Base-by-base conservation (phyloP, 2,113 vertebrate genomes). In the Thunnus thynnus region DNA sequence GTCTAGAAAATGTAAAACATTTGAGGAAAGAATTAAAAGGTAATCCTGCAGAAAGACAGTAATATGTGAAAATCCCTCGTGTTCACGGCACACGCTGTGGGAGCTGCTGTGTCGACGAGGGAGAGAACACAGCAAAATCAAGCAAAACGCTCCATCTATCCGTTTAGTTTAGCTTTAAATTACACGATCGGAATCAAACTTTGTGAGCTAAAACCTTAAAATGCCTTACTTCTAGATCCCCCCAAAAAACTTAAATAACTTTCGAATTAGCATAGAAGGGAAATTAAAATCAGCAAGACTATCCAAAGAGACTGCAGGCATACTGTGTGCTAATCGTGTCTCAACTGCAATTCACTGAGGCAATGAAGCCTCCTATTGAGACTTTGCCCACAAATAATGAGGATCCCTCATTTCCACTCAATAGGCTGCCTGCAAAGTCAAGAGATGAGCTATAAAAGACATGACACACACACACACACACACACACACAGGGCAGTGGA, bases 221-320 rank as follows among this genome's bases (percentile, higher is more conserved):
- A 22, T 57, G 36, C 57, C 47, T 65, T 14, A 9, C 57, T 72
- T 25, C 55, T 69, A 72, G 83, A 71, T 13, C 11, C 67, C 22
- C 4, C 22, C 4, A 48, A 72, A 66, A 68, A 88, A 70, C 79
- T 89, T 91, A 92, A 93, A 86, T 93, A 92, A 86, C 50, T 79
- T 78, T 72, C 41, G 36, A 86, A 90, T 91, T 93, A 86, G 76
- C 90, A 89, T 88, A 58, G 62, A 79, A 84, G 16, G 57, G 72
- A 86, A 88, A 90, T 92, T 78, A 90, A 87, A 89, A 77, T 14
- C 89, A 90, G 93, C 86, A 56, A 83, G 91, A 75, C 71, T 89
- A 81, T 77, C 51, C 89, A 92, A 91, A 92, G 89, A 94, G 87
- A 89, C 89, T 90, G 83, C 87, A 72, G 90, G 88, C 91, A 82